Conservation (phyloP, 2,113 vertebrate species). For the Tylochromis polylepis region DNA sequence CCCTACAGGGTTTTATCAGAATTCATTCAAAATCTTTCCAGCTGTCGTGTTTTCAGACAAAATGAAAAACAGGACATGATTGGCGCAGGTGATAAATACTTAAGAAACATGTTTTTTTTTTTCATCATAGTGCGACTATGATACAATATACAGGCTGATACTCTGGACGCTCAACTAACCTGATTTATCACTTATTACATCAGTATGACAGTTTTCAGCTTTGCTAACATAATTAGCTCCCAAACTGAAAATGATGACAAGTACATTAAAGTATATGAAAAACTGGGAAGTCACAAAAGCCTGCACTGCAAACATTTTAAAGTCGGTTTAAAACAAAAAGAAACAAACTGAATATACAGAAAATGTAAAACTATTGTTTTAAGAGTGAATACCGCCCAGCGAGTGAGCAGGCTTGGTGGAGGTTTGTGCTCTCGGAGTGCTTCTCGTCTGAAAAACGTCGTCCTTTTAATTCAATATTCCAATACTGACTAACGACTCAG, state of each 20-base stretch:
- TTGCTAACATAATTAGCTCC: background rate
- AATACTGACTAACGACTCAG: background rate
- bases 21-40: background rate
- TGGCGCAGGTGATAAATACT: too few relatives aligned
- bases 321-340: background rate
- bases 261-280: background rate
- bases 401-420: background rate
- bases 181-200: background rate
- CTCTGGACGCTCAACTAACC: background rate
- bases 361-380: background rate
- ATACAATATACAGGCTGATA: background rate
- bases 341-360: background rate
- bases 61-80: background rate
- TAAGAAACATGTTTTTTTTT: background rate
- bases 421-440: background rate
- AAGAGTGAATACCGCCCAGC: background rate
- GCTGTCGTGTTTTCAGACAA: background rate
- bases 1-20: background rate
- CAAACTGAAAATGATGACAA: background rate
- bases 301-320: background rate
- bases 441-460: too few relatives aligned
- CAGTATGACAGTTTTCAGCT: background rate
- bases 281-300: background rate
- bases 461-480: background rate
- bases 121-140: accelerated